Evolutionary conservation across 2,113 vertebrate species (phyloP), one percentile per base, ranked within the genome.

Genomic region (Chloropsis hardwickii): DNA sequence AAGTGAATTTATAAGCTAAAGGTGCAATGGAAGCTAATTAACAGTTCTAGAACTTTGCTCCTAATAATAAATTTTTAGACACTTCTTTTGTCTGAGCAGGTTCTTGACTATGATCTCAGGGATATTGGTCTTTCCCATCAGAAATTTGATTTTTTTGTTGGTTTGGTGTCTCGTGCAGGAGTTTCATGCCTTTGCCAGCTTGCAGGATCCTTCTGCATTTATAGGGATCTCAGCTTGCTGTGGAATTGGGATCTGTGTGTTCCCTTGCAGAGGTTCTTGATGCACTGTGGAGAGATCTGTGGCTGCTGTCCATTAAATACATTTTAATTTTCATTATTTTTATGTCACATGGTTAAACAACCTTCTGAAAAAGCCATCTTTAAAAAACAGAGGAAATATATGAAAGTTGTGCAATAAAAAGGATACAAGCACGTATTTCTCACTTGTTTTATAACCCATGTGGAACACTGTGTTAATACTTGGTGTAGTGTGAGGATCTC

Each of bases 391-490:
- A 64, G 66, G 54, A 61, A 61, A 82, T 24, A 82, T 24, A 37
- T 61, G 18, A 17, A 29, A 66, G 13, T 39, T 60, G 6, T 62
- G 13, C 67, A 33, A 47, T 7, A 22, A 24, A 48, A 70, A 29
- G 23, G n/a, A 42, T 35, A 27, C 35, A 58, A n/a, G 4, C 19
- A 42, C 0, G 0, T 42, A 64, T 64, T 87, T 86, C 81, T 64
- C 48, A 57, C 44, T 82, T 72, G 39, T 53, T 66, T 85, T 81
- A 50, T 39, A 69, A 69, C 31, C 35, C 23, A 10, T 10, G 42
- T 70, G 54, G 54, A 94, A 66, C 69, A 88, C 80, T 8, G 1
- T 82, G 71, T 73, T 91, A 92, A 73, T 82, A 79, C 39, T 45
- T 81, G 19, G 42, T 81, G 42, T 11, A 14, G 58, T 47, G 40